These are phyloP conservation scores for Tinamus major DNA, from an alignment of 2,797 vertebrate genomes.

Conservation along the genomic window DNA sequence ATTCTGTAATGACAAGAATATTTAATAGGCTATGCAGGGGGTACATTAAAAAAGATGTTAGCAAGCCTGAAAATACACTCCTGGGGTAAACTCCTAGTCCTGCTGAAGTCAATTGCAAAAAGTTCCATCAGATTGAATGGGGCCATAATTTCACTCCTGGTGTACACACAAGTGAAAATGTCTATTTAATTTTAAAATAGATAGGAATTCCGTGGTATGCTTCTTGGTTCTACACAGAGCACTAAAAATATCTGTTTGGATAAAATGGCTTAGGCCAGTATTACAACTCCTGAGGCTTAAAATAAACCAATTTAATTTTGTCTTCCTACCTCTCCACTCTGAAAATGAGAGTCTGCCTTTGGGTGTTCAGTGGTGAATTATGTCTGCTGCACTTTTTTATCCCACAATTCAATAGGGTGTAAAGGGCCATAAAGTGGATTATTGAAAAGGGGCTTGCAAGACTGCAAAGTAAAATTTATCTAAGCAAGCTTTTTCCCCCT, in stretches of 20 bases:
- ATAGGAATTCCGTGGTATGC: not conserved
- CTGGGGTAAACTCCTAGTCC: slow-evolving; percentile 54
- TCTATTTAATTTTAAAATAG: slow-evolving; percentile 53
- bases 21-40: slow-evolving; percentile 65
- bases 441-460: slow-evolving; percentile 39
- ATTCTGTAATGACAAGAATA: slow-evolving; percentile 68
- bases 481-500: not conserved
- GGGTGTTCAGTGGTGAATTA: slow-evolving; percentile 27
- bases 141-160: slow-evolving; percentile 42
- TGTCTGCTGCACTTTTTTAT: slow-evolving; percentile 29
- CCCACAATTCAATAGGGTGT: slow-evolving; percentile 1
- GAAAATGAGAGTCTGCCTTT: slow-evolving; percentile 19
- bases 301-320: slow-evolving; percentile 53
- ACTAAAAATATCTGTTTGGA: slow-evolving; percentile 45
- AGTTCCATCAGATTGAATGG: slow-evolving; percentile 46
- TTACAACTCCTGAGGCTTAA: slow-evolving; percentile 11
- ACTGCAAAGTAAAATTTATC: slow-evolving; percentile 53
- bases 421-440: slow-evolving; percentile 33
- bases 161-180: slow-evolving; percentile 9
- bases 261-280: not conserved
- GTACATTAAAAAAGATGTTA: slow-evolving; percentile 69
- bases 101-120: slow-evolving; percentile 47
- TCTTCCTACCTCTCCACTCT: slow-evolving; percentile 7
- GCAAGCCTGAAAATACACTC: slow-evolving; percentile 48
- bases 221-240: slow-evolving; percentile 24